Evolutionary conservation across 1,140 invertebrate genomes (phyloP), one percentile per base, ranked within the genome.

Genomic region (Leucophenga varia): DNA sequence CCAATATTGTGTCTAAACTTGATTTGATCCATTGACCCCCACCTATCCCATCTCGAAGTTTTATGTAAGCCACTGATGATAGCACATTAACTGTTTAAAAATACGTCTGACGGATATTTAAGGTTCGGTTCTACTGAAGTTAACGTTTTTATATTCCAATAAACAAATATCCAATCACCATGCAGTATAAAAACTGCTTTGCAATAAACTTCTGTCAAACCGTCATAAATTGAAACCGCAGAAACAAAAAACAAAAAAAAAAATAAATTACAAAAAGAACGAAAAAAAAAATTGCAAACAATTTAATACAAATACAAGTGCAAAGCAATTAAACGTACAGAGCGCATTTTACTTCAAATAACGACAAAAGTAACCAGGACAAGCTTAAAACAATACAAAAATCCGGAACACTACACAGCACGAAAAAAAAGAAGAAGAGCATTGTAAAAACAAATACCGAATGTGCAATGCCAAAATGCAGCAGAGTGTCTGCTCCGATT

Each of bases 161-260:
- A n/a, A n/a, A 34, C 32, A 34, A 34, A 34, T 14, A 34, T 4
- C 32, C 12, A 14, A 34, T n/a, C 21, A 53, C 61, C 67, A 67
- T 65, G 46, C 63, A 57, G 55, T 51, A n/a, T n/a, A n/a, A n/a
- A 65, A 67, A 67, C 61, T 61, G 61, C 63, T 57, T 53, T 59
- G 54, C 59, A 49, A 65, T 65, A 68, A 65, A 65, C 63, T 67
- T 64, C 63, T 67, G 63, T 67, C 63, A 67, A 67, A 67, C 67
- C 67, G 63, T 67, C 63, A 67, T 61, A 67, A 67, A 67, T 67
- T 67, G 64, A 58, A 58, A 49, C 45, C 44, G 22, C 31, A 17
- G 21, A 25, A 10, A 25, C 22, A 10, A 25, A 25, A 25, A 25
- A 25, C 22, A 5, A 49, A 49, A 52, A 52, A 57, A 34, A 34